Percentiles rank a stretch among this genome's conserved stretches.
Evolutionary conservation across 2,113 vertebrate genomes (phyloP).

Genomic region (Tachysurus vachellii): DNA sequence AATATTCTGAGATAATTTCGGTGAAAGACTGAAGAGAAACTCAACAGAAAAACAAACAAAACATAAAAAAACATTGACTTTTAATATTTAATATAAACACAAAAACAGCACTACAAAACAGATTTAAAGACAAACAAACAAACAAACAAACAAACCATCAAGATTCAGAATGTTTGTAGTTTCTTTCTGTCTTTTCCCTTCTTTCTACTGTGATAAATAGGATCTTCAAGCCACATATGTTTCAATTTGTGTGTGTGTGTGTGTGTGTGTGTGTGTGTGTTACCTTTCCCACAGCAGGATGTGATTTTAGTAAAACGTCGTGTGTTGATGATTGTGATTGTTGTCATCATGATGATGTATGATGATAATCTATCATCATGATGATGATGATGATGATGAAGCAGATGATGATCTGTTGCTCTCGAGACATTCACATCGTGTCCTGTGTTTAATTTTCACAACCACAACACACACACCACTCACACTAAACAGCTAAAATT

Average conservation of each 20-base stretch:
- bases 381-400: background rate
- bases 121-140: background rate
- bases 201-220: background rate
- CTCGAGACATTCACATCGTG: background rate
- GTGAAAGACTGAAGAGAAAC: no score
- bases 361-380: background rate
- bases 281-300: background rate
- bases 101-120: background rate
- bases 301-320: background rate
- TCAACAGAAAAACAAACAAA: background rate
- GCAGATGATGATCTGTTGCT: background rate
- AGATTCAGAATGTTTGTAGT: background rate
- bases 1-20: no score
- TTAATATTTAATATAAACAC: no score
- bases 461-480: constrained; percentile 5
- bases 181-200: background rate
- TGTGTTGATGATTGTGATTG: background rate
- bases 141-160: background rate
- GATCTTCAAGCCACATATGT: background rate
- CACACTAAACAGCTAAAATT: background rate
- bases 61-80: no score
- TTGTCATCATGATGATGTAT: no score
- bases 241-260: background rate
- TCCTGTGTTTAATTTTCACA: background rate
- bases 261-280: background rate